Evolutionary conservation across 2,888 invertebrate species (phyloP).

Genomic region (Drosophila sordidula): DNA sequence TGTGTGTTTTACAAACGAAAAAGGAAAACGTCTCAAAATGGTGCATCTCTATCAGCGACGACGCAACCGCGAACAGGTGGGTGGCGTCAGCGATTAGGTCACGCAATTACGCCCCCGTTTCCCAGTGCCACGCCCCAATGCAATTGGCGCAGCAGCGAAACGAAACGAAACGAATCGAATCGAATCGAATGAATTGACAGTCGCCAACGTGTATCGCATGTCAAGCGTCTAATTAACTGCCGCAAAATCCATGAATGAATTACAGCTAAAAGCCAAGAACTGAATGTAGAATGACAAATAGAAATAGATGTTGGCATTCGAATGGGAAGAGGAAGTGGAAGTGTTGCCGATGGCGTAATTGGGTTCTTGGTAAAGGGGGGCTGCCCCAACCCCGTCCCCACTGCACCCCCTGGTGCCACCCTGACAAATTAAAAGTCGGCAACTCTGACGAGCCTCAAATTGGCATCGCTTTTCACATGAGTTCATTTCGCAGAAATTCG

Average conservation of each 20-base stretch:
- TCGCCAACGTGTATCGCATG: constrained; percentile 49
- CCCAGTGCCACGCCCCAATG: background rate
- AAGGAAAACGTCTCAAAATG: constrained; percentile 39
- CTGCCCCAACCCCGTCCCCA: too few species aligned
- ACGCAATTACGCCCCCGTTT: background rate
- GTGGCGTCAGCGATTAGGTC: constrained; percentile 36
- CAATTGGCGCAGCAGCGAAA: constrained; percentile 10
- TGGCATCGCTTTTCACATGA: constrained; percentile 5
- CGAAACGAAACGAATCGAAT: constrained; percentile 2
- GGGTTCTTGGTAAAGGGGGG: too few species aligned
- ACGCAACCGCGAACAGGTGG: constrained; percentile 69
- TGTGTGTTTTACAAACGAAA: constrained; percentile 1
- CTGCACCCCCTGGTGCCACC: too few species aligned
- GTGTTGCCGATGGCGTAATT: background rate
- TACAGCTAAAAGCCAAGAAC: background rate
- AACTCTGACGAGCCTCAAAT: constrained; percentile 2
- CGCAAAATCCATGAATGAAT: constrained; percentile 36
- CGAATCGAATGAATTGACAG: background rate
- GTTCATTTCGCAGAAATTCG: constrained; percentile 6
- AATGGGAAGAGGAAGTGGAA: constrained; percentile 11
- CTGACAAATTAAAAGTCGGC: constrained; percentile 1
- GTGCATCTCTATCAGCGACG: constrained; percentile 70
- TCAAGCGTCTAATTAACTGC: constrained; percentile 52
- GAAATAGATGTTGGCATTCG: background rate
- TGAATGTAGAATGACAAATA: constrained; percentile 1